These are phyloP conservation scores for Rhagium mordax DNA, from an alignment of 2,888 invertebrate species.

Conservation along the genomic window DNA sequence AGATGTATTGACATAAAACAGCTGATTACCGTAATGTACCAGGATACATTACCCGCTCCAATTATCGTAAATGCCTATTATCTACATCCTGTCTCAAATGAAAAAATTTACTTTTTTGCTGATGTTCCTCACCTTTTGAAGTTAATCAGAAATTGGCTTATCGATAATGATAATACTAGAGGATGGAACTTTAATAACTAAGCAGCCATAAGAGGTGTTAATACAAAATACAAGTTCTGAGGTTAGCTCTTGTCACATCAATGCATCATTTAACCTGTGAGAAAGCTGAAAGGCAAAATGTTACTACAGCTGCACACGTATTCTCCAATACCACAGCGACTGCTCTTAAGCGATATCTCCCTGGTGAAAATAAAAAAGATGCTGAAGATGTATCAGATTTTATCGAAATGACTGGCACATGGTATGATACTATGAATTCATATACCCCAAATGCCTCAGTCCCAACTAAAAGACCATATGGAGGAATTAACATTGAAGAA, in stretches of 20 bases:
- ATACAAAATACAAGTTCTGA: constrained; percentile 31
- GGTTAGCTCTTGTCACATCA: constrained; percentile 38
- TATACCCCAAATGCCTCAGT: constrained; percentile 31
- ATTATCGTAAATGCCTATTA: too few species aligned
- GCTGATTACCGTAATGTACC: too few species aligned
- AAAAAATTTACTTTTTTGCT: constrained; percentile 45
- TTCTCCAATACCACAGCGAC: constrained; percentile 52
- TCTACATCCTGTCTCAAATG: constrained; percentile 37
- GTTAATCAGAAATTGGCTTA: constrained; percentile 46
- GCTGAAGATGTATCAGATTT: constrained; percentile 29
- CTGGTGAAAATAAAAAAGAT: not conserved
- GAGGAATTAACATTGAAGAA: constrained; percentile 33
- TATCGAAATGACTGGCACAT: constrained; percentile 46
- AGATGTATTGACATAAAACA: too few species aligned
- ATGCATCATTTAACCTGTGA: constrained; percentile 46
- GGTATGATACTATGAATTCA: constrained; percentile 56
- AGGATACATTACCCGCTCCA: too few species aligned
- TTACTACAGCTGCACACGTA: constrained; percentile 52
- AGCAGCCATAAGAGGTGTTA: constrained; percentile 39
- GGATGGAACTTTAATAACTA: constrained; percentile 46
- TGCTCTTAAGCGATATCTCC: constrained; percentile 46
- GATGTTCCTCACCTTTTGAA: constrained; percentile 39
- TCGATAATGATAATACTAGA: constrained; percentile 50
- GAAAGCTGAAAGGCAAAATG: constrained; percentile 49
- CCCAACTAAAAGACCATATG: constrained; percentile 45